phyloP scores from a whole-genome alignment of 1,140 invertebrate species.

The Melipona quadrifasciata region DNA sequence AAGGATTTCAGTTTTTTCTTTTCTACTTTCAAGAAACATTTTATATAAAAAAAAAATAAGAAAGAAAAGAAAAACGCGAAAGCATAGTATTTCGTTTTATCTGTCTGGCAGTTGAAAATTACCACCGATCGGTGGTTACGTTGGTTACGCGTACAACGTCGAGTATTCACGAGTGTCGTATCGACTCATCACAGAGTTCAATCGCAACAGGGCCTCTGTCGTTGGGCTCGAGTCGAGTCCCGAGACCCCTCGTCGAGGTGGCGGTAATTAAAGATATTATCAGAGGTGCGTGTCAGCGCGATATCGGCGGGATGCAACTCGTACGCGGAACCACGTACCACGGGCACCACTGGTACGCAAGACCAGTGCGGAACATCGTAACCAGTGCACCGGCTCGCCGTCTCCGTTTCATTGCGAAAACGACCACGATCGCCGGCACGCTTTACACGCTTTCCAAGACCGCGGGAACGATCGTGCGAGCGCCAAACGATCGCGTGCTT shows the following conservation, averaged over 20 bases:
- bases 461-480: constrained; percentile 20
- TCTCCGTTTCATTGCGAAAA: constrained; percentile 53
- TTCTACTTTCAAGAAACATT: no score
- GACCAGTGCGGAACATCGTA: constrained; percentile 53
- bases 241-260: constrained; percentile 56
- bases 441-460: constrained; percentile 25
- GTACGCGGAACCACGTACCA: constrained; percentile 57
- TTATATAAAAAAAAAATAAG: no score
- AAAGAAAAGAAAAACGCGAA: no score
- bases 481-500: not conserved
- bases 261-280: constrained; percentile 80
- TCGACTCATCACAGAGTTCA: constrained; percentile 12
- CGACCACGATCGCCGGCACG: constrained; percentile 25
- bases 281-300: constrained; percentile 76
- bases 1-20: no score
- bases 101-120: no score
- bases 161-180: not conserved
- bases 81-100: no score
- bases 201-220: constrained; percentile 35
- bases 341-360: constrained; percentile 53
- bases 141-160: not conserved
- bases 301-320: constrained; percentile 58
- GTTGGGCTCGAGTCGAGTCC: constrained; percentile 39
- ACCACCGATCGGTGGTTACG: no score
- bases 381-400: constrained; percentile 54